These are phyloP conservation scores for Leptopilina boulardi DNA, from an alignment of 1,140 invertebrate genomes.

Conservation along the genomic window DNA sequence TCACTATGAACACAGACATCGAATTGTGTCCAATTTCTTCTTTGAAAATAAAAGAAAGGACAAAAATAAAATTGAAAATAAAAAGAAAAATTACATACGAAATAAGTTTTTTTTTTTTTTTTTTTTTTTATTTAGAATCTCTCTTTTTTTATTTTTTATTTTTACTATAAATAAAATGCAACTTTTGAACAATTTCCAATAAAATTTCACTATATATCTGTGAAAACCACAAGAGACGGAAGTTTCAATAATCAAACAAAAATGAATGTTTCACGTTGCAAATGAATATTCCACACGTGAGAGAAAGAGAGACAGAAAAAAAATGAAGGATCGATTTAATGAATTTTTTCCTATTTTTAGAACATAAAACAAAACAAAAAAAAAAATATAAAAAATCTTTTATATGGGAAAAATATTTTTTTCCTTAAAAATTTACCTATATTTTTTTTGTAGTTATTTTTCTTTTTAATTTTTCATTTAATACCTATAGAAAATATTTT, in stretches of 20 bases:
- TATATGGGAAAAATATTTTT: not conserved
- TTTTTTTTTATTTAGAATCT: no score
- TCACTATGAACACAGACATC: not conserved
- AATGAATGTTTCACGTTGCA: not conserved
- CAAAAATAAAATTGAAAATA: not conserved
- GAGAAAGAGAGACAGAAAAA: not conserved
- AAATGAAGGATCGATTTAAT: slow-evolving; percentile 1
- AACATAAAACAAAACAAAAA: not conserved
- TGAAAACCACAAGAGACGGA: not conserved
- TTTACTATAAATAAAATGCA: no score
- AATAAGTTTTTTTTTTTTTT: no score
- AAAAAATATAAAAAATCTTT: not conserved
- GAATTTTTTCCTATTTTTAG: not conserved
- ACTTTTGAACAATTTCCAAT: not conserved
- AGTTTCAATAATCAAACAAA: not conserved
- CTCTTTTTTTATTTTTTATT: no score
- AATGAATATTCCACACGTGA: not conserved
- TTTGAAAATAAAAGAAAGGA: not conserved
- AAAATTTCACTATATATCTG: not conserved
- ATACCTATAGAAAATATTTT: no score
- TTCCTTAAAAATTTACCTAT: not conserved
- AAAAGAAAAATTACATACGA: not conserved
- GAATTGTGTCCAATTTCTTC: not conserved
- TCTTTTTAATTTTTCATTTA: no score
- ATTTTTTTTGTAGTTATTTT: no score